These are phyloP conservation scores for Parauchenoglanis punctatus DNA, from an alignment of 2,797 vertebrate species.

Conservation along the genomic window DNA sequence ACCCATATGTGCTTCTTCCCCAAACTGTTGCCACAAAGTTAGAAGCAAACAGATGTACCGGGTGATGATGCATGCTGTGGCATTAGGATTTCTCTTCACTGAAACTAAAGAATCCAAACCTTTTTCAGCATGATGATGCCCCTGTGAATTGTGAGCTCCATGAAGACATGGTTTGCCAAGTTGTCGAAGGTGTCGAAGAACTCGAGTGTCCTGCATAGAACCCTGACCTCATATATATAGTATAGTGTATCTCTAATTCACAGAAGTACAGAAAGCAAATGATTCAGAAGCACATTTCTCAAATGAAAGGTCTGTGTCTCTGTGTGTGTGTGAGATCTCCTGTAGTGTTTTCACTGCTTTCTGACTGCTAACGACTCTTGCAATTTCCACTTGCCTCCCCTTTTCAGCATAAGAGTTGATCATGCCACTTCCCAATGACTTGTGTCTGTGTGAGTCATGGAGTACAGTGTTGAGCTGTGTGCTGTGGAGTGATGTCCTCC, in stretches of 20 bases:
- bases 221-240: not conserved
- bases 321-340: not conserved
- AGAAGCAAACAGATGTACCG: not conserved
- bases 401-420: not conserved
- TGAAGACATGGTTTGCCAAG: not conserved
- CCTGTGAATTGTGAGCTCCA: not conserved
- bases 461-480: not conserved
- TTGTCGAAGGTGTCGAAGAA: not conserved
- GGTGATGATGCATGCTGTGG: not conserved
- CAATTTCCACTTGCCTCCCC: constrained; percentile 5
- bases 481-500: not conserved
- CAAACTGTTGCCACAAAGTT: not conserved
- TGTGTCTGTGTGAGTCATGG: constrained; percentile 11
- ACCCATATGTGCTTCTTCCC: not conserved
- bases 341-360: not conserved
- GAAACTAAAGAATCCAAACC: not conserved
- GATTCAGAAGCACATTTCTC: not conserved
- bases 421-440: constrained; percentile 6
- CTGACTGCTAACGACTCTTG: not conserved
- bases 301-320: not conserved
- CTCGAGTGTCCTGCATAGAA: not conserved
- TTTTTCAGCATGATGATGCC: not conserved
- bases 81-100: not conserved
- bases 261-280: no score
- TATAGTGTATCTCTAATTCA: no score